Evolutionary conservation across 2,797 vertebrate species (phyloP).

Genomic region (Pelobates cultripes): DNA sequence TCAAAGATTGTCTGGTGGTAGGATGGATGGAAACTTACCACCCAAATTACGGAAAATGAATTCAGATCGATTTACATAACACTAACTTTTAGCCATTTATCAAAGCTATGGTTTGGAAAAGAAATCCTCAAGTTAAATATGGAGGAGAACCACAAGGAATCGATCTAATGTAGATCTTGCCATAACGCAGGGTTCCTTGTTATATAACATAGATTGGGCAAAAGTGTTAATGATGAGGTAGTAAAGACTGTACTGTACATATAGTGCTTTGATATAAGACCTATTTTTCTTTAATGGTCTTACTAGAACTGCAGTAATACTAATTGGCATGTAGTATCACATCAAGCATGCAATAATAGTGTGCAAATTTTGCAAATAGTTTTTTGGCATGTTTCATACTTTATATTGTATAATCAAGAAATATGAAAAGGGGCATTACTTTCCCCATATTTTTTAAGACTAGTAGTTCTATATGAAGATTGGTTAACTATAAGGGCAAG

Average conservation of each 20-base stretch:
- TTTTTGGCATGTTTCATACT: slow-evolving; percentile 90
- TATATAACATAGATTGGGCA: slow-evolving; percentile 70
- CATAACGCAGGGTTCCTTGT: slow-evolving; percentile 65
- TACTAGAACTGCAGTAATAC: slow-evolving; percentile 77
- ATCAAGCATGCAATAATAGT: slow-evolving; percentile 87
- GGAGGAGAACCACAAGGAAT: slow-evolving; percentile 40
- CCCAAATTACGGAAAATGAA: slow-evolving; percentile 99
- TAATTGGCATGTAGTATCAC: slow-evolving; percentile 87
- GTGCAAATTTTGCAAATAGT: slow-evolving; percentile 79
- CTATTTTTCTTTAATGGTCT: slow-evolving; percentile 71
- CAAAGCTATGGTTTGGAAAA: slow-evolving; percentile 57
- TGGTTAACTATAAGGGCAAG: slow-evolving; percentile 70
- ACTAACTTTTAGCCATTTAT: slow-evolving; percentile 50
- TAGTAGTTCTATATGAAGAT: slow-evolving; percentile 67
- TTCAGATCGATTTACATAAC: slow-evolving; percentile 96
- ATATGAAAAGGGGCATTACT: slow-evolving; percentile 64
- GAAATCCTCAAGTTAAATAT: slow-evolving; percentile 49
- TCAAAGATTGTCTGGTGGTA: slow-evolving; percentile 89
- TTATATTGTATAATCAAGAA: slow-evolving; percentile 79
- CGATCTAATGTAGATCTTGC: slow-evolving; percentile 56
- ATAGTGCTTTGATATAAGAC: slow-evolving; percentile 73
- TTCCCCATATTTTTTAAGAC: slow-evolving; percentile 63
- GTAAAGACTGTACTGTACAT: slow-evolving; percentile 66
- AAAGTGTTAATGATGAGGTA: slow-evolving; percentile 38
- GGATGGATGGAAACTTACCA: slow-evolving; percentile 95